Evolutionary conservation across 2,113 vertebrate genomes (phyloP), one percentile per base, ranked within the genome.

Genomic region (Trochalopteron elliotii): DNA sequence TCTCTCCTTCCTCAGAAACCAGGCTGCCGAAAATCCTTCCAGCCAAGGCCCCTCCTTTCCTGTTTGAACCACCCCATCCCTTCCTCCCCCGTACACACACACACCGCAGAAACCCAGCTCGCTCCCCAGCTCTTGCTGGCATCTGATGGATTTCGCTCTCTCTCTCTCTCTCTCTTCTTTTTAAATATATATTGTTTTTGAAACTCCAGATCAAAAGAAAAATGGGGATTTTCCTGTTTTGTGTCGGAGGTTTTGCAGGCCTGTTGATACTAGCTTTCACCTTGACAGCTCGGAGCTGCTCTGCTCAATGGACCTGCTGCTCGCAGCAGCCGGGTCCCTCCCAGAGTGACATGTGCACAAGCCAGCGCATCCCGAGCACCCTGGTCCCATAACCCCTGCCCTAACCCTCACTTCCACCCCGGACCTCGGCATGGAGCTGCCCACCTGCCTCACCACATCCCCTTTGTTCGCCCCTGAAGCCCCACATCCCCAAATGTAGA

Each of bases 241-340:
- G 1, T 57, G 78, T 82, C 42, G 20, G 57, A 89, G 67, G 75
- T 70, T 93, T 89, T 77, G 77, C 71, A 86, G 86, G 91, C 97
- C 88, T 96, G 95, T 97, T 92, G 81, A 89, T 97, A 95, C 93
- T 93, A 93, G 95, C 83, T 94, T 94, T 92, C 13, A 27, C 88
- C 93, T 83, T 83, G 92, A 95, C 80, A 89, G 69, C 47, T 91
- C 0, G 0, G 83, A 90, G 69, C 72, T 76, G 63, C 90, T 90
- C 55, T 0, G 4, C 65, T 83, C 83, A 75, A 93, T 89, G 56
- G 72, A 83, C 71, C 52, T 42, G 75, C 70, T 0, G 17, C 94
- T 87, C 12, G 16, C 75, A 63, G 27, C 45, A 42, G 21, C 68
- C 3, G 1, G 42, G 35, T 87, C 72, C 57, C 57, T 81, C 68